Evolutionary conservation across 1,140 invertebrate genomes (phyloP), one percentile per base, ranked within the genome.

Genomic region (Philopotamus ludificatus): DNA sequence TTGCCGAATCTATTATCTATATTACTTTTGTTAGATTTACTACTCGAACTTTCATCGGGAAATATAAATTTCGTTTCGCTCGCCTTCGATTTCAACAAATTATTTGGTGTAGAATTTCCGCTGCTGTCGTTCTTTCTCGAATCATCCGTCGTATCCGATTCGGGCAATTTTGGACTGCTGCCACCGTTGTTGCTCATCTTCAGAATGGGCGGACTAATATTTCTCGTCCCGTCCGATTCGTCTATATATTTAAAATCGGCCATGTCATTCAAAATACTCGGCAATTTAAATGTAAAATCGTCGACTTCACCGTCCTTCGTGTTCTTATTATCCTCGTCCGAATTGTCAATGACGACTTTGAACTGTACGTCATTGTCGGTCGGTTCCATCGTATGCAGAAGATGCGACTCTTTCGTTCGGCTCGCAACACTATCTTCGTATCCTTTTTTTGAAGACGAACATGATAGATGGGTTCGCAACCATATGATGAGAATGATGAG

Each of bases 171-270:
- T 4, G 66, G 66, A 54, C 66, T 68, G 28, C 62, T 65, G 10
- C 64, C 66, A 20, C 66, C 66, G 49, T 63, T 60, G 15, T 69
- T 66, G 23, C 60, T 65, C 67, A 63, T 67, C 26, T 67, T 63
- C 41, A 63, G 25, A 22, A 63, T 44, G 7, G 63, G 28, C 15
- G 67, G 58, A 44, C 50, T 58, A 1, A 45, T 26, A 39, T 41
- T 60, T 15, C 45, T 42, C 4, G n/a, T 47, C 15, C 47, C 57
- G 3, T 69, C 53, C 21, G 41, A 55, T 18, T 65, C 67, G 57
- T 62, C 58, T 7, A 69, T 50, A 50, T 65, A 65, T 25, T 65
- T 50, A 22, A 65, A 47, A 51, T 47, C 59, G 15, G 57, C 53
- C 15, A 28, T 49, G 25, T 69, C 63, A 10, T 65, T 53, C 1